Percentiles rank a stretch among this genome's conserved stretches.
These are phyloP conservation scores for Allobates femoralis DNA, from an alignment of 2,797 vertebrate genomes.

Conservation along the genomic window DNA sequence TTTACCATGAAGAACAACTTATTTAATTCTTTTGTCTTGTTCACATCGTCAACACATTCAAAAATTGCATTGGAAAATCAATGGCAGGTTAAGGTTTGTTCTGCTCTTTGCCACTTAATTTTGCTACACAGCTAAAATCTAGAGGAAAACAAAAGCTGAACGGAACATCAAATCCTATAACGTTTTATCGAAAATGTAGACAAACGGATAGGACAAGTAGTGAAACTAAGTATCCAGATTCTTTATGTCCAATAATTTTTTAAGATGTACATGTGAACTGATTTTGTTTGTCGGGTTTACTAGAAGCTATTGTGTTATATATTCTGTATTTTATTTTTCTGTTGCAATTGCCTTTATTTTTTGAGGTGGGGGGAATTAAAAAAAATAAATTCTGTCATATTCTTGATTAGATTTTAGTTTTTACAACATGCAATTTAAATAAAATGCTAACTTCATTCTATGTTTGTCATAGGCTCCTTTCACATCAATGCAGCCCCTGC, in stretches of 20 bases:
- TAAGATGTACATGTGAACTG: neutral
- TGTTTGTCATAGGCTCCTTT: no score
- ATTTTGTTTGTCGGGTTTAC: neutral
- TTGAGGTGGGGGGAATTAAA: neutral
- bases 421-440: no score
- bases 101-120: constrained; percentile 51
- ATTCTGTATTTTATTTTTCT: neutral
- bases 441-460: no score
- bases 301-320: neutral
- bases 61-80: constrained; percentile 44
- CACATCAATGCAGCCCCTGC: no score
- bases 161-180: constrained; percentile 75
- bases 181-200: constrained; percentile 71
- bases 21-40: constrained; percentile 32
- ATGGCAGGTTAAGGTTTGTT: constrained; percentile 44
- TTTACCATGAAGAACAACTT: constrained; percentile 24
- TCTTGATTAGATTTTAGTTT: no score
- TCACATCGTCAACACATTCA: constrained; percentile 40
- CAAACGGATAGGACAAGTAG: neutral
- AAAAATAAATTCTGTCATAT: no score
- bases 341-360: neutral
- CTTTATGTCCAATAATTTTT: neutral
- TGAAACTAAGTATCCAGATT: neutral
- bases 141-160: constrained; percentile 51
- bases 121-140: constrained; percentile 29